A percentile compares a stretch with the other conserved stretches of the same genome.
phyloP scores from a whole-genome alignment of 1,140 invertebrate species.

The Atopsyche davidsoni region DNA sequence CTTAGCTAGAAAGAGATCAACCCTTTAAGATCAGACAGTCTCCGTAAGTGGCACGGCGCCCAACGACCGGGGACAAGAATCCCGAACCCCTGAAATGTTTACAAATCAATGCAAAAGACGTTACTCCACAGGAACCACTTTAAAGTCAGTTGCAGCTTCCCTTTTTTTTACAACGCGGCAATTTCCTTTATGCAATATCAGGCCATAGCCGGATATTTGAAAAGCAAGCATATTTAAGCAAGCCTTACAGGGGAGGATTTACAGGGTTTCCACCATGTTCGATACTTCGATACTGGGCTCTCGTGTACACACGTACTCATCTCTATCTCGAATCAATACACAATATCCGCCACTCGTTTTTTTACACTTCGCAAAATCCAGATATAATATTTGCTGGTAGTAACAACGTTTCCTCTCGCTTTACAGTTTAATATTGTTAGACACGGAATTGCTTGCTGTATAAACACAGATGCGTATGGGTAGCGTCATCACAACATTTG shows the following conservation, averaged over 20 bases:
- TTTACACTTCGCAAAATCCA: too few relatives aligned
- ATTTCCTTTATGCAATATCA: slow-evolving; percentile 28
- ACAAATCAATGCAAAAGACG: slow-evolving; percentile 28
- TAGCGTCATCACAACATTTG: too few relatives aligned
- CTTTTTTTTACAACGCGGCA: slow-evolving; percentile 23
- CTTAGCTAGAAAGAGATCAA: too few relatives aligned
- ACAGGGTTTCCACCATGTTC: background rate
- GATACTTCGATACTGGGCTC: background rate
- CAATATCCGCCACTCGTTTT: slow-evolving; percentile 11
- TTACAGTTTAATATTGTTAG: too few relatives aligned
- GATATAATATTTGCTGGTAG: too few relatives aligned
- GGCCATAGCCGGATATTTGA: slow-evolving; percentile 26
- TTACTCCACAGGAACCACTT: slow-evolving; percentile 27
- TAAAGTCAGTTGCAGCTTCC: slow-evolving; percentile 27
- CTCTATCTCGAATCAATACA: slow-evolving; percentile 2
- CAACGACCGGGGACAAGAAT: too few relatives aligned
- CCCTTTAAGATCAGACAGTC: background rate
- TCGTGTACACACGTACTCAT: background rate
- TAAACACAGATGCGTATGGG: too few relatives aligned
- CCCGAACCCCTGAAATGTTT: slow-evolving; percentile 24
- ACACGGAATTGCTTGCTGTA: too few relatives aligned
- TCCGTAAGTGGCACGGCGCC: background rate
- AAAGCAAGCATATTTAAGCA: slow-evolving; percentile 23
- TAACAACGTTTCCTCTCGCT: too few relatives aligned
- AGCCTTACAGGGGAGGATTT: slow-evolving; percentile 13